Percentiles rank a stretch among this genome's conserved stretches.
Conservation (phyloP, 2,797 vertebrate species). For the Erethizon dorsatum region DNA sequence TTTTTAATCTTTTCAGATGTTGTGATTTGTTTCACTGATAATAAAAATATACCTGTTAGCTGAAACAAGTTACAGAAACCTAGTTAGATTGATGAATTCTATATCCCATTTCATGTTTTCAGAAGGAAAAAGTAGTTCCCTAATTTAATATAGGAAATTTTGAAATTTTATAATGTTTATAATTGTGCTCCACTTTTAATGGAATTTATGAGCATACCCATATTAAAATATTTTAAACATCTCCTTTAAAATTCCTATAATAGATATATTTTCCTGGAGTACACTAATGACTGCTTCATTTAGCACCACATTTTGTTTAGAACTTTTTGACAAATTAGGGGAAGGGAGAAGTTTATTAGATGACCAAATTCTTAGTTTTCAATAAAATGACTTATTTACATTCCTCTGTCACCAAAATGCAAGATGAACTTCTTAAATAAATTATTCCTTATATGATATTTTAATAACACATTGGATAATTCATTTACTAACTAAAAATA, state of each 20-base stretch:
- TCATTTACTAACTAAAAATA: background rate
- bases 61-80: background rate
- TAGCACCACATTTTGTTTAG: background rate
- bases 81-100: background rate
- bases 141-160: background rate
- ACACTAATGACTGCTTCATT: background rate
- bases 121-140: background rate
- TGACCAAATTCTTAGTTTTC: background rate
- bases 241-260: background rate
- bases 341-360: background rate
- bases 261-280: background rate
- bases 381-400: background rate
- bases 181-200: background rate
- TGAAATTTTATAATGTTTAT: background rate
- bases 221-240: background rate
- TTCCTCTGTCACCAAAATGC: background rate
- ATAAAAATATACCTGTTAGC: background rate
- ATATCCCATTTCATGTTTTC: background rate
- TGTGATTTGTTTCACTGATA: slow-evolving; percentile 29
- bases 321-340: background rate
- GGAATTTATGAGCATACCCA: background rate
- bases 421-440: background rate
- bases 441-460: background rate
- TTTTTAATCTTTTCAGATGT: background rate
- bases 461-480: background rate